phyloP scores from a whole-genome alignment of 92 coral and sea anemone genomes.

The Porites rus region DNA sequence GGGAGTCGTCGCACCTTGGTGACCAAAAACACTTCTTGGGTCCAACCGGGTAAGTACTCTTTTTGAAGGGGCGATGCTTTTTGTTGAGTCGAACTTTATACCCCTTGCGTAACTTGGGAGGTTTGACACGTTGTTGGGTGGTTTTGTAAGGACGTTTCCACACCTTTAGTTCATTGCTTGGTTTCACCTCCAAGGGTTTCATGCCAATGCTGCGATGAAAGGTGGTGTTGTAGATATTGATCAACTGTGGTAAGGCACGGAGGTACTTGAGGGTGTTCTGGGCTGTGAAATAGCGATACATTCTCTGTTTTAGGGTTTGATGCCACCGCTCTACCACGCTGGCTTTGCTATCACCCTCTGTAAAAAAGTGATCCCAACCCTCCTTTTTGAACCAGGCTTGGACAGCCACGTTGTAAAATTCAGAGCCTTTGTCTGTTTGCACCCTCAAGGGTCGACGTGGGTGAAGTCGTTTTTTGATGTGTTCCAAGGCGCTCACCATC shows the following conservation, averaged over 20 bases:
- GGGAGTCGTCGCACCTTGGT: too few species aligned
- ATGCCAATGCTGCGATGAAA: slow-evolving; percentile 40
- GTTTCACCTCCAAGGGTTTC: slow-evolving; percentile 36
- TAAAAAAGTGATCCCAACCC: too few species aligned
- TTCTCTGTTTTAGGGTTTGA: slow-evolving; percentile 46
- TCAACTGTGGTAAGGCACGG: slow-evolving; percentile 34
- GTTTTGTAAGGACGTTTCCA: slow-evolving; percentile 29
- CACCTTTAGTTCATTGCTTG: slow-evolving; percentile 28
- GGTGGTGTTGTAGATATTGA: slow-evolving; percentile 39
- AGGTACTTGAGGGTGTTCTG: slow-evolving; percentile 17
- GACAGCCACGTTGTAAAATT: too few species aligned
- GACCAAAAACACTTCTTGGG: slow-evolving; percentile 50
- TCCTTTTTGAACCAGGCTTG: too few species aligned
- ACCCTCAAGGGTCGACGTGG: too few species aligned
- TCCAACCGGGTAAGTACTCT: slow-evolving; percentile 58
- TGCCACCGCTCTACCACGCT: not conserved
- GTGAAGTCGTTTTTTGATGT: not conserved
- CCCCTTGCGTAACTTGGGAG: slow-evolving; percentile 6
- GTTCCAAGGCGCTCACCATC: slow-evolving; percentile 2
- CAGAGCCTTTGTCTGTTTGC: too few species aligned
- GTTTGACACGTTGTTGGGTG: not conserved
- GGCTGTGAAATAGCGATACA: slow-evolving; percentile 65
- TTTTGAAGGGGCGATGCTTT: slow-evolving; percentile 13
- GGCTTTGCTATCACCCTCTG: too few species aligned
- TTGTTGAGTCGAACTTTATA: slow-evolving; percentile 47